Percentiles rank a stretch among this genome's conserved stretches.
Evolutionary conservation across 2,113 vertebrate genomes (phyloP).

Genomic region (Seriola quinqueradiata): DNA sequence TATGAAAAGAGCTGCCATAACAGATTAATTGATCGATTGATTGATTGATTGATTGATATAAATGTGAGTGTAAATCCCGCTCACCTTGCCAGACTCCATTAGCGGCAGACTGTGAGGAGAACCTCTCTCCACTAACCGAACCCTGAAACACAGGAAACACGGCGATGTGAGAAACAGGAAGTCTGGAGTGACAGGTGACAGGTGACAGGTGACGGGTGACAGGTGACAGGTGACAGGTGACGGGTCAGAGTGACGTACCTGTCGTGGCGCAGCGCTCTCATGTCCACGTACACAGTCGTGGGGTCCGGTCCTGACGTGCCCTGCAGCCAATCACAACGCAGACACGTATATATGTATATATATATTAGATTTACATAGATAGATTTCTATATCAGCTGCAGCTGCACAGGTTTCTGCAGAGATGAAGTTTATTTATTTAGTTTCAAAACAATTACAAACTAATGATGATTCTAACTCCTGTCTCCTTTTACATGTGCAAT

Average conservation of each 20-base stretch:
- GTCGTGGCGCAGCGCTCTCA: slow-evolving; percentile 98
- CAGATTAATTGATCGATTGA: too few relatives aligned
- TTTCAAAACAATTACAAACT: too few relatives aligned
- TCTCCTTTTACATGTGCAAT: too few relatives aligned
- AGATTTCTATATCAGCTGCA: too few relatives aligned
- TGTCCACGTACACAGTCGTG: slow-evolving; percentile 98
- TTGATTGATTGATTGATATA: too few relatives aligned
- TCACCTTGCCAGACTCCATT: slow-evolving; percentile 86
- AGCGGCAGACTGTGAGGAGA: slow-evolving; percentile 85
- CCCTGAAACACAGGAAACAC: slow-evolving; percentile 69
- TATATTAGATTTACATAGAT: too few relatives aligned
- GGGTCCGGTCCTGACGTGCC: slow-evolving; percentile 98
- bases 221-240: rapidly evolving
- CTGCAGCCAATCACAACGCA: slow-evolving; percentile 86
- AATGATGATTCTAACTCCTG: too few relatives aligned
- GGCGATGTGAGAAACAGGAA: neutral
- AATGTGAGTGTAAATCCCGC: too few relatives aligned
- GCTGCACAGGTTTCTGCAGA: too few relatives aligned
- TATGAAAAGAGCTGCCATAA: too few relatives aligned
- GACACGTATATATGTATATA: neutral
- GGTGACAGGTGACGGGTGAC: neutral
- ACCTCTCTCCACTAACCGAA: slow-evolving; percentile 84
- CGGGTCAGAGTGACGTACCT: slow-evolving; percentile 84
- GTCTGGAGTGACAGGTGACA: neutral
- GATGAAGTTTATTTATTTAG: too few relatives aligned